Base-by-base conservation (phyloP, 1,140 invertebrate genomes). In the Thaumatotibia leucotreta region DNA sequence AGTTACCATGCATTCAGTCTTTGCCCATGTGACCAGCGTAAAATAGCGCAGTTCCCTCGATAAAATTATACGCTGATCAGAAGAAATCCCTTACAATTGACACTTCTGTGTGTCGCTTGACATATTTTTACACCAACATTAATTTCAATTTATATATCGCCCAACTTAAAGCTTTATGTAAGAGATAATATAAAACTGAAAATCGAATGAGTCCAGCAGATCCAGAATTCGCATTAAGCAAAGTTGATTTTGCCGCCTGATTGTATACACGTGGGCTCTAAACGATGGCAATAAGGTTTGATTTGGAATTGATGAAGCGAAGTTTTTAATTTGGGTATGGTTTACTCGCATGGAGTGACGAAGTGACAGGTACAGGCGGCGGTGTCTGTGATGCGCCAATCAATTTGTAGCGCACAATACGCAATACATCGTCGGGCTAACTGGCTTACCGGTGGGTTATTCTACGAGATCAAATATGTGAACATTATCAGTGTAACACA, bases 371-470 rank as follows among this genome's bases (percentile, higher is more conserved):
- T 75, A 72, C 68, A 76, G 69, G 73, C 74, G 79, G 80, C 74
- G 64, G 50, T 71, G 61, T 70, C 68, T 77, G 75, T 76, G 73
- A 70, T 74, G 76, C 33, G 52, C 79, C 81, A 82, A 86, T 86
- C 84, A 87, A 84, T 87, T 87, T 87, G 83, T 85, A 73, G 73
- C 49, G 52, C 72, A 82, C 80, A 79, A 82, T 79, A 76, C 75
- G 74, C 79, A 74, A 80, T 84, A 80, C 68, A 80, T 83, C 74
- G 69, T 72, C 61, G 67, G 49, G 52, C 68, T 75, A 79, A 82
- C 79, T 74, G 69, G 75, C 76, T 74, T 64, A 75, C 74, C 4
- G 9, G 11, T n/a, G 74, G 75, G 64, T 27, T 64, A 81, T 79
- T 77, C 79, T 77, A 65, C 0, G 58, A 29, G 31, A 32, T 10